These are phyloP conservation scores for Muricea muricata DNA, from an alignment of 92 coral and sea anemone species.

Conservation along the genomic window DNA sequence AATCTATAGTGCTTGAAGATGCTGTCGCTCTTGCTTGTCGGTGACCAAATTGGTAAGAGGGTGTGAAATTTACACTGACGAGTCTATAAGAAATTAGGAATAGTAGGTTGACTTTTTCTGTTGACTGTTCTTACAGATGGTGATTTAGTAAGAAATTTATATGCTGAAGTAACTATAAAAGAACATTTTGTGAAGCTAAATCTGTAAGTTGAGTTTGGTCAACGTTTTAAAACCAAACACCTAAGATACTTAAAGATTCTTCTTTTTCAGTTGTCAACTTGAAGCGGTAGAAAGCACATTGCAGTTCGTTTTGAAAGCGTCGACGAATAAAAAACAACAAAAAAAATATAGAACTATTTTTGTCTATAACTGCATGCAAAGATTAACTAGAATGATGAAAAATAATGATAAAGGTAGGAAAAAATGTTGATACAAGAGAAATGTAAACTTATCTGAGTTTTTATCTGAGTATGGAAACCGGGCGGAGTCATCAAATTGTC, in stretches of 20 bases:
- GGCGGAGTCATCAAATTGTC: too few relatives aligned
- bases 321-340: neutral
- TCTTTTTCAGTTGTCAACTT: neutral
- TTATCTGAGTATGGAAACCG: too few relatives aligned
- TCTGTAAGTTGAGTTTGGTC: neutral
- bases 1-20: neutral
- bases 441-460: too few relatives aligned
- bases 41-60: neutral
- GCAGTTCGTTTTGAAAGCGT: neutral
- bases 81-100: too few relatives aligned
- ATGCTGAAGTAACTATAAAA: neutral
- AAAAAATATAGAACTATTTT: neutral
- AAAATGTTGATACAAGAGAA: too few relatives aligned
- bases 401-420: conserved; percentile 6
- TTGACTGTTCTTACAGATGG: neutral
- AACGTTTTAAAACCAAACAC: neutral
- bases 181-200: neutral
- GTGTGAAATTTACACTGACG: neutral
- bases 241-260: neutral
- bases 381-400: conserved; percentile 2
- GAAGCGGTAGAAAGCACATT: neutral
- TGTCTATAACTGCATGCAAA: conserved; percentile 25
- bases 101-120: neutral
- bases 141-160: neutral
- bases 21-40: neutral